Conservation (phyloP, 2,797 vertebrate species). For the Anguilla marmorata region DNA sequence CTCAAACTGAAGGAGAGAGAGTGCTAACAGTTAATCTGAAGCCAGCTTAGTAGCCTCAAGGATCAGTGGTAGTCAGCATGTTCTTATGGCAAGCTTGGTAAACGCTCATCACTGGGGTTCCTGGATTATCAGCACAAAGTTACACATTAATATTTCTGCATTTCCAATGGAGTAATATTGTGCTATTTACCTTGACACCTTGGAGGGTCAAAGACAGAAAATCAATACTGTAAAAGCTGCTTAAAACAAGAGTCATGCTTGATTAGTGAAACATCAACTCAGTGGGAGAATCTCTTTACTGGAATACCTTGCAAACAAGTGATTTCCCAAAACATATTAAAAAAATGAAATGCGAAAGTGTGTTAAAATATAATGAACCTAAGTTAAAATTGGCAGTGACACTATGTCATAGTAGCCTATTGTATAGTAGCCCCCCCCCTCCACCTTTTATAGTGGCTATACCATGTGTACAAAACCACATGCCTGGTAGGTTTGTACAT, state of each 20-base stretch:
- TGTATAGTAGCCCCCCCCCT: no score
- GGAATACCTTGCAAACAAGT: background rate
- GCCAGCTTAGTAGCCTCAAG: background rate
- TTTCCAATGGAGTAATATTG: conserved; percentile 57
- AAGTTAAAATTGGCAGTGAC: background rate
- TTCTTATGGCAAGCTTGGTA: background rate
- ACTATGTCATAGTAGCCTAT: background rate
- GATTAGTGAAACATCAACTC: conserved; percentile 27
- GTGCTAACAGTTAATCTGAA: background rate
- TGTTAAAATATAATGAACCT: background rate
- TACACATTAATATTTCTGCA: conserved; percentile 69
- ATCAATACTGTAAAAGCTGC: conserved; percentile 41
- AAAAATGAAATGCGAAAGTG: background rate
- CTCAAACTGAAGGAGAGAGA: background rate
- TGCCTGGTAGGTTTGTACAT: no score
- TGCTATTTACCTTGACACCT: conserved; percentile 51
- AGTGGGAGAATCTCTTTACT: conserved; percentile 13
- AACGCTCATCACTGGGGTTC: conserved; percentile 35
- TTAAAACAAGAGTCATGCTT: conserved; percentile 3
- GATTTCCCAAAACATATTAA: background rate
- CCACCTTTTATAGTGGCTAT: no score
- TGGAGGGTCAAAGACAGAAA: conserved; percentile 38
- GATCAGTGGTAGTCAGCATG: conserved; percentile 17
- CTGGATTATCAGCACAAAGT: conserved; percentile 63
- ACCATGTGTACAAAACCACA: no score